phyloP scores from a whole-genome alignment of 1,140 invertebrate genomes.

The Rhagoletis zephyria region DNA sequence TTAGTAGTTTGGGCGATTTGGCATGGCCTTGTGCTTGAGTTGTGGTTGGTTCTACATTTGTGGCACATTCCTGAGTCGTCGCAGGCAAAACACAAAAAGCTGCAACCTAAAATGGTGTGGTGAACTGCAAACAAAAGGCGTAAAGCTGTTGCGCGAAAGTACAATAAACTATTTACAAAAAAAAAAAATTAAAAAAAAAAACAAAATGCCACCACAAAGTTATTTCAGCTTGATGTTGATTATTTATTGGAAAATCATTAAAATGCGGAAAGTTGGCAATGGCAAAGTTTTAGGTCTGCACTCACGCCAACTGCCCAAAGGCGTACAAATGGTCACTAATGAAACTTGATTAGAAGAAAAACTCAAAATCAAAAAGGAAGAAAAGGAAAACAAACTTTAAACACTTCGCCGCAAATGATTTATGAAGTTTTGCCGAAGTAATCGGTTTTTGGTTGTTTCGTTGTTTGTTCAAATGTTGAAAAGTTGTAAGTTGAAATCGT shows the following conservation, averaged over 20 bases:
- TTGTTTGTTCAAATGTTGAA: background rate
- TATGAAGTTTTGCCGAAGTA: background rate
- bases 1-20: constrained; percentile 26
- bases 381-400: background rate
- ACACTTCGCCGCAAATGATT: constrained; percentile 38
- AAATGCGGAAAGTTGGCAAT: background rate
- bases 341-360: background rate
- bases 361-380: background rate
- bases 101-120: background rate
- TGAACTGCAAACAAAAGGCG: background rate
- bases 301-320: background rate
- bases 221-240: background rate
- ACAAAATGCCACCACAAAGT: background rate
- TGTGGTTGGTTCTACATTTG: background rate
- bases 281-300: background rate
- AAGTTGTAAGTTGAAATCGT: background rate
- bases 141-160: background rate
- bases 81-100: background rate
- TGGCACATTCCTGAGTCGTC: background rate
- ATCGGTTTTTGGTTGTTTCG: background rate
- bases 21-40: constrained; percentile 10
- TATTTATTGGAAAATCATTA: constrained; percentile 51
- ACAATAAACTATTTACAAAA: background rate
- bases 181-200: background rate
- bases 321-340: background rate